These are phyloP conservation scores for Solenopsis invicta DNA, from an alignment of 1,140 invertebrate genomes.

Conservation along the genomic window DNA sequence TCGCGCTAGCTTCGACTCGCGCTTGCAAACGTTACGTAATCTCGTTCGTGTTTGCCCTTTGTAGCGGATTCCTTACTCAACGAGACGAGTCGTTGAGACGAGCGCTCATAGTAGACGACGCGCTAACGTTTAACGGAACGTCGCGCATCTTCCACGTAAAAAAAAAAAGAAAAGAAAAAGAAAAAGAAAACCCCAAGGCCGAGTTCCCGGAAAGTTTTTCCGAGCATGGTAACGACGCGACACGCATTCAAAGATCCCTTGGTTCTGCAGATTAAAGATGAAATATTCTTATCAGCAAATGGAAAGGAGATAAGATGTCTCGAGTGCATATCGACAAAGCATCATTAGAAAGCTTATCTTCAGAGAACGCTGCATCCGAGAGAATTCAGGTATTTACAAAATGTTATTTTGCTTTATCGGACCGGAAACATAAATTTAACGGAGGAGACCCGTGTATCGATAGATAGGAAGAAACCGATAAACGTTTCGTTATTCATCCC, in stretches of 20 bases:
- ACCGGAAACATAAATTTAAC: neutral
- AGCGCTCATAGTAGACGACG: slow-evolving; percentile 48
- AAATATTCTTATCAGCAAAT: slow-evolving; percentile 29
- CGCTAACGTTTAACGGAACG: neutral
- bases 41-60: slow-evolving; percentile 52
- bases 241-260: neutral
- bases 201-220: neutral
- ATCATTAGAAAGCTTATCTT: neutral
- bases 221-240: neutral
- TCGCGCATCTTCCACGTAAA: slow-evolving; percentile 12
- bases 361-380: neutral
- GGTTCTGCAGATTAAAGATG: neutral
- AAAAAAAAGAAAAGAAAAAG: too few relatives aligned
- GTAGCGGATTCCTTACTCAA: slow-evolving; percentile 61
- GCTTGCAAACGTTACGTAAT: slow-evolving; percentile 62
- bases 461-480: neutral
- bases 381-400: neutral
- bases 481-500: neutral
- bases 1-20: slow-evolving; percentile 27
- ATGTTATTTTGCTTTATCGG: neutral
- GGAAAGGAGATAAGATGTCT: slow-evolving; percentile 9
- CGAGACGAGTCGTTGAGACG: slow-evolving; percentile 34
- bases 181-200: too few relatives aligned
- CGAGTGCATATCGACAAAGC: neutral
- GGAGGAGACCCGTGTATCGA: neutral